phyloP scores from a whole-genome alignment of 1,140 invertebrate species.

The Monomorium pharaonis region DNA sequence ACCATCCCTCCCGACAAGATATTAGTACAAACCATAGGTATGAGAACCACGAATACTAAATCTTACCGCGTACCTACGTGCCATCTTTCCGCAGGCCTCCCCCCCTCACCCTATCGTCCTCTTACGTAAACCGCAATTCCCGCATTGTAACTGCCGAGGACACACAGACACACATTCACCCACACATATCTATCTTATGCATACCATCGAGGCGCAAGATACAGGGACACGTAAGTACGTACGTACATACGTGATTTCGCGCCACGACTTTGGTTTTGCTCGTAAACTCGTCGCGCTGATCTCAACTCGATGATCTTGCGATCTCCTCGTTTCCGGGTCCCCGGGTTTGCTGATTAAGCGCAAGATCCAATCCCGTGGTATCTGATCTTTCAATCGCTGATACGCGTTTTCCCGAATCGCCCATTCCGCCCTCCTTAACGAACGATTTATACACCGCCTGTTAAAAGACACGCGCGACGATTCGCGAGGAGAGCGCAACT shows the following conservation, averaged over 20 bases:
- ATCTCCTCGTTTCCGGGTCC: conserved; percentile 25
- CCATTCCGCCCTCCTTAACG: background rate
- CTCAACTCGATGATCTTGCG: conserved; percentile 40
- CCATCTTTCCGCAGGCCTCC: background rate
- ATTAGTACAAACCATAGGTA: conserved; percentile 67
- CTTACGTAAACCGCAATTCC: conserved; percentile 51
- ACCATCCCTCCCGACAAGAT: conserved; percentile 53
- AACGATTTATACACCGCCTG: conserved; percentile 1
- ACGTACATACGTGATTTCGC: background rate
- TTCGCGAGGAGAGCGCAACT: background rate
- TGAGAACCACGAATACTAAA: conserved; percentile 55
- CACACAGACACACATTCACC: background rate
- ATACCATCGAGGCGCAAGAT: background rate
- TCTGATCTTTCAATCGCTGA: conserved; percentile 65
- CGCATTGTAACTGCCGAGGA: conserved; percentile 35
- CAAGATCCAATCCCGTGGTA: conserved; percentile 47
- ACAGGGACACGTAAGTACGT: background rate
- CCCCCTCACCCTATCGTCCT: background rate
- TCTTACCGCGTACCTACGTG: conserved; percentile 40
- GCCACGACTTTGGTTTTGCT: conserved; percentile 51
- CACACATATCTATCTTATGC: conserved; percentile 8
- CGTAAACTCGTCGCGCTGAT: conserved; percentile 56
- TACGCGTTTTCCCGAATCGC: conserved; percentile 19
- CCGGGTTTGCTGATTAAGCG: conserved; percentile 62
- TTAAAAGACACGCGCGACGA: background rate